Conservation (phyloP, 2,888 invertebrate species). For the Limenitis camilla region DNA sequence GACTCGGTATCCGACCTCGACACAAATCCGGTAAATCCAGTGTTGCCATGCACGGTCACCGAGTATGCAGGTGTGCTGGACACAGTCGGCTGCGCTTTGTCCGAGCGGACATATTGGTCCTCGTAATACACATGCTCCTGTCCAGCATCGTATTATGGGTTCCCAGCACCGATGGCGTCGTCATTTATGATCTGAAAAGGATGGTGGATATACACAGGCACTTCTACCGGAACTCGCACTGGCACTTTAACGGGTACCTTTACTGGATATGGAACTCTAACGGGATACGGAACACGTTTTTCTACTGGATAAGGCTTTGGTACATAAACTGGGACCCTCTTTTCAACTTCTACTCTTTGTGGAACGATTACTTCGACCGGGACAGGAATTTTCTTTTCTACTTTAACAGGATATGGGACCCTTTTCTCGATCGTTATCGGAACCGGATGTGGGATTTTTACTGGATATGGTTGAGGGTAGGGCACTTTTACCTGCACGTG, state of each 20-base stretch:
- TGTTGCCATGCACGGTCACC: conserved; percentile 45
- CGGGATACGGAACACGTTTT: conserved; percentile 50
- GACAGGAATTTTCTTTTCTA: conserved; percentile 63
- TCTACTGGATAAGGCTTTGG: conserved; percentile 48
- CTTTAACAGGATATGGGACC: conserved; percentile 61
- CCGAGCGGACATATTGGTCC: conserved; percentile 19
- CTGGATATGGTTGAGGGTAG: conserved; percentile 65
- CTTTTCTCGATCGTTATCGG: conserved; percentile 63
- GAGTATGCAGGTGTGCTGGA: conserved; percentile 36
- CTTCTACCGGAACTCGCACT: conserved; percentile 47
- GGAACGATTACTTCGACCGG: conserved; percentile 51
- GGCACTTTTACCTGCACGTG: conserved; percentile 60
- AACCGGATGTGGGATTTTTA: conserved; percentile 70
- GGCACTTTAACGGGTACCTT: conserved; percentile 43
- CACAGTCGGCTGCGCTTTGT: conserved; percentile 3
- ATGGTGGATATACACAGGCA: conserved; percentile 51
- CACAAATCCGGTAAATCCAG: conserved; percentile 48
- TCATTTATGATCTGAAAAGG: conserved; percentile 40
- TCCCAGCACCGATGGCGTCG: conserved; percentile 21
- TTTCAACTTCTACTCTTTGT: conserved; percentile 44
- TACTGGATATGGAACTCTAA: conserved; percentile 46
- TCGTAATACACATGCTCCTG: conserved; percentile 12
- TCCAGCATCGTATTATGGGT: conserved; percentile 16
- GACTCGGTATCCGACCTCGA: conserved; percentile 45
- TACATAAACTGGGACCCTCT: conserved; percentile 47